A percentile compares a stretch with the other conserved stretches of the same genome.
Conservation (phyloP, 1,140 invertebrate genomes). For the Daktulosphaira vitifoliae region DNA sequence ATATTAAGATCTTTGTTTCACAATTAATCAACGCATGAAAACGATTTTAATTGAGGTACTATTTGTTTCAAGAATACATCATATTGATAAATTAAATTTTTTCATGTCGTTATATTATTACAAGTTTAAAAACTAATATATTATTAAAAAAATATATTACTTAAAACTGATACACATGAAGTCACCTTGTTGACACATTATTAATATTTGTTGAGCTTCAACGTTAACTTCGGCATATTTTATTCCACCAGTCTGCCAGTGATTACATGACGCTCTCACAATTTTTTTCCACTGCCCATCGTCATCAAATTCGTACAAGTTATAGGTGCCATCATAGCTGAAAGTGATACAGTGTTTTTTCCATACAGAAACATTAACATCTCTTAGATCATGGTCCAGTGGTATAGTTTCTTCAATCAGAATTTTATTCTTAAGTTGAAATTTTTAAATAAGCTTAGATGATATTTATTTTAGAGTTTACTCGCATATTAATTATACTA, state of each 20-base stretch:
- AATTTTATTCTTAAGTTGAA: background rate
- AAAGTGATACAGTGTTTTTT: conserved; percentile 8
- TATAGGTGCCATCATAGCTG: conserved; percentile 6
- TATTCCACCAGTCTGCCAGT: conserved; percentile 26
- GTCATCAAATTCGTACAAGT: conserved; percentile 2
- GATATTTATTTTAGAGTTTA: background rate
- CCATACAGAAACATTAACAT: background rate
- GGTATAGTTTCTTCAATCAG: background rate
- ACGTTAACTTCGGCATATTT: conserved; percentile 2
- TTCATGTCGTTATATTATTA: no score
- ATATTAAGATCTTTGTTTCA: no score
- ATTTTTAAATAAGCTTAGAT: background rate
- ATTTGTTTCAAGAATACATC: no score
- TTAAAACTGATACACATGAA: conserved; percentile 28
- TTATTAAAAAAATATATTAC: conserved; percentile 16
- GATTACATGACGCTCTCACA: background rate
- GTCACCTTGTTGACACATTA: conserved; percentile 19
- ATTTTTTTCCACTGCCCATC: conserved; percentile 3
- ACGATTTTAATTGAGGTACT: no score
- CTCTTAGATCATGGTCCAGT: background rate
- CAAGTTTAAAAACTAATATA: no score
- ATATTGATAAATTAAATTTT: no score
- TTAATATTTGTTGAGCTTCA: conserved; percentile 15
- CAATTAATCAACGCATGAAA: no score
- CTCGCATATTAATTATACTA: background rate